Percentiles rank a stretch among this genome's conserved stretches.
Evolutionary conservation across 2,113 vertebrate genomes (phyloP).

Genomic region (Ranitomeya variabilis): DNA sequence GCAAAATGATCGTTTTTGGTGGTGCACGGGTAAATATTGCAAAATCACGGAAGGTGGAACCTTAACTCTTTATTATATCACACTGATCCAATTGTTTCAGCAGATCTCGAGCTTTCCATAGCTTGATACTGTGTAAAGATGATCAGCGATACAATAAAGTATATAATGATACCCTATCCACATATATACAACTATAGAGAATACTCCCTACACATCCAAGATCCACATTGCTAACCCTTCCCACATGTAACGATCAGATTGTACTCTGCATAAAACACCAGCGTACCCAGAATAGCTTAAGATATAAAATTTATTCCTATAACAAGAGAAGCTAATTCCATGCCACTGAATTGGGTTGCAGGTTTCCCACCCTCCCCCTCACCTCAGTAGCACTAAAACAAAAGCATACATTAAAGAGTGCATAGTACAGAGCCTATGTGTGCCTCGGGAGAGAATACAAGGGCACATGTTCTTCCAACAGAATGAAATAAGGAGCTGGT

Average conservation of each 20-base stretch:
- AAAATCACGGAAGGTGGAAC: no score
- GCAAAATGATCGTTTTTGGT: no score
- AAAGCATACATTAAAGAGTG: conserved; percentile 64
- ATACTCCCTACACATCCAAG: background rate
- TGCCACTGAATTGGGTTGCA: conserved; percentile 67
- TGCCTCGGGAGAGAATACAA: conserved; percentile 68
- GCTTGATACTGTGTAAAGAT: no score
- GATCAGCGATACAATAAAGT: no score
- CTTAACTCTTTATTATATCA: no score
- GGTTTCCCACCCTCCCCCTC: conserved; percentile 54
- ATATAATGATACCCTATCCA: background rate
- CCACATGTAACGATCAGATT: background rate
- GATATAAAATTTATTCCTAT: conserved; percentile 69
- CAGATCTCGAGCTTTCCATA: no score
- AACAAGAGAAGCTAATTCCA: conserved; percentile 70
- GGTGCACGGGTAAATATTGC: no score
- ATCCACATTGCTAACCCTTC: background rate
- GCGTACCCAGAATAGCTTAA: conserved; percentile 62
- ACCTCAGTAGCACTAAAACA: conserved; percentile 68
- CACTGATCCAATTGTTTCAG: no score
- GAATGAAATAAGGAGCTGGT: conserved; percentile 32
- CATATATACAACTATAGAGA: background rate
- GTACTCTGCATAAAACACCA: conserved; percentile 40
- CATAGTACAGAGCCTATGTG: conserved; percentile 67
- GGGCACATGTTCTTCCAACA: conserved; percentile 60